Evolutionary conservation across 1,140 invertebrate species (phyloP), one percentile per base, ranked within the genome.

Genomic region (Onthophagus taurus): DNA sequence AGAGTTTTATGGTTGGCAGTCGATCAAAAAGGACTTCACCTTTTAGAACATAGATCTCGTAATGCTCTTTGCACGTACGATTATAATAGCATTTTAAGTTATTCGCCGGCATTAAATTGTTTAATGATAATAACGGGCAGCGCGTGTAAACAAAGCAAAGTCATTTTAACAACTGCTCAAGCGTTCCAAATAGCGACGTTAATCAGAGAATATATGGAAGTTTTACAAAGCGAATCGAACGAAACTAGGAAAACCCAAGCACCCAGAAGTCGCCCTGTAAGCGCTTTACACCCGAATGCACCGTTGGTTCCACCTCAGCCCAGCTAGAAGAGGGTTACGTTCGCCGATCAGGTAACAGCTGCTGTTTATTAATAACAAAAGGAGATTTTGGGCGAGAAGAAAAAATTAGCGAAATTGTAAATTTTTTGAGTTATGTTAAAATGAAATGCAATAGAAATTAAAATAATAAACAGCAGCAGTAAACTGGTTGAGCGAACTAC

Each of bases 131-230:
- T 93, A 54, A 92, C 89, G 5, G 81, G 85, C 24, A 83, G 81
- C 18, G 80, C 82, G 50, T 81, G 83, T 52, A 93, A 93, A 61
- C 85, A 91, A 58, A 89, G 85, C 56, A 93, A 94, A 73, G 86
- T 93, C 7, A 63, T 59, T 45, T 44, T 59, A 21, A 60, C 52
- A 16, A 58, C 58, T 17, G 49, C 58, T 23, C 53, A 53, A 52
- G 89, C 89, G 45, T 89, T 89, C 67, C 90, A 94, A 68, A 93
- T 96, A 60, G 85, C 88, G 29, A 91, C 90, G 47, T 72, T 95
- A 38, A 92, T 96, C 47, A 82, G 85, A 57, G 90, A 95, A 63
- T 95, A 96, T 62, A 85, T 83, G 52, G 84, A 87, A 63, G 84
- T 86, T 12, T 69, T 86, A 9, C 76, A 82, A 45, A 55, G 54